Evolutionary conservation across 2,113 vertebrate species (phyloP).

Genomic region (Toxotes chatareus): DNA sequence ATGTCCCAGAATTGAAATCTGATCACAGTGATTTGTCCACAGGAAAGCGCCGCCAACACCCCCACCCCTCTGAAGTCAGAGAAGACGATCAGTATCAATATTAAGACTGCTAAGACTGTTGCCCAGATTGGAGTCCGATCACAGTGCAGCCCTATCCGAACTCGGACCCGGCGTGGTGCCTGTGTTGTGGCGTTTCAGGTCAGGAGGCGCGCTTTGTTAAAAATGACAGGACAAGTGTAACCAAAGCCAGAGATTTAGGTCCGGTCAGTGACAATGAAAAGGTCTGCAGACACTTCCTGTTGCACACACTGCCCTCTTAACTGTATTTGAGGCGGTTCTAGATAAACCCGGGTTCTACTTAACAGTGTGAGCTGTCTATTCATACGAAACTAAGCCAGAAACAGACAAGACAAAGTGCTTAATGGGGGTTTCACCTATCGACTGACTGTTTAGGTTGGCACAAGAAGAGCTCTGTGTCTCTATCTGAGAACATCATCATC

Average conservation of each 20-base stretch:
- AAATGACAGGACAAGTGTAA: slow-evolving; percentile 2
- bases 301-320: slow-evolving; percentile 7
- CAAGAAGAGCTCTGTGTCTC: slow-evolving; percentile 30
- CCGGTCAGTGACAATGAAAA: slow-evolving; percentile 12
- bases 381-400: slow-evolving; percentile 14
- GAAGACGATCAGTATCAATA: not conserved
- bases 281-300: not conserved
- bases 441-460: slow-evolving; percentile 46
- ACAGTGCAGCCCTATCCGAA: not conserved
- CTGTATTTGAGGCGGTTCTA: not conserved
- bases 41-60: not conserved
- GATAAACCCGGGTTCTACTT: not conserved
- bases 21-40: slow-evolving; percentile 20
- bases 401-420: slow-evolving; percentile 21
- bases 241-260: not conserved
- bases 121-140: not conserved
- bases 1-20: not conserved
- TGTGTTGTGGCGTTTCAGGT: not conserved
- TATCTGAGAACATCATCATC: slow-evolving; percentile 15
- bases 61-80: not conserved
- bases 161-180: not conserved
- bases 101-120: not conserved
- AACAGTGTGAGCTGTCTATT: slow-evolving; percentile 15
- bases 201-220: not conserved
- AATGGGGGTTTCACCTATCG: slow-evolving; percentile 14